Percentiles rank a stretch among this genome's conserved stretches.
These are phyloP conservation scores for Falcaria lacertinaria DNA, from an alignment of 2,888 invertebrate genomes.

Conservation along the genomic window DNA sequence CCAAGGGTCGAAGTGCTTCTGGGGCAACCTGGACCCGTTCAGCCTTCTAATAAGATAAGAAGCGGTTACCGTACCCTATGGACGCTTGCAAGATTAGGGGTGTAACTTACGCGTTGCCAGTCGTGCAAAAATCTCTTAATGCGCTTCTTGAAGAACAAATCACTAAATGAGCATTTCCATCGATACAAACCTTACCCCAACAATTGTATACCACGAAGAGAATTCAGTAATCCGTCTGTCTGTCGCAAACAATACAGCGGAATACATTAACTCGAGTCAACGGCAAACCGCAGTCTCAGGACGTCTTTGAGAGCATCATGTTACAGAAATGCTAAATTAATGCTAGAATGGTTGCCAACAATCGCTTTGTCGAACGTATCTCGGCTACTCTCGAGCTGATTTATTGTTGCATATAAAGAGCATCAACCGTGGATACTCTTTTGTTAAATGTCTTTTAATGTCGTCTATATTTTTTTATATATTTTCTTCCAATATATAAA, in stretches of 20 bases:
- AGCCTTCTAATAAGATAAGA: too few species aligned
- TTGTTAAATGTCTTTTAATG: not conserved
- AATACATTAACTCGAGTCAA: conserved; percentile 69
- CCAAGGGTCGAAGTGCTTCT: too few species aligned
- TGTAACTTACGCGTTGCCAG: too few species aligned
- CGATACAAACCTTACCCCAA: not conserved
- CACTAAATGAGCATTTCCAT: not conserved
- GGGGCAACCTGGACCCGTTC: too few species aligned
- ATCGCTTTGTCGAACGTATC: conserved; percentile 21
- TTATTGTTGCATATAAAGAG: not conserved
- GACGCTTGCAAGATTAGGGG: too few species aligned
- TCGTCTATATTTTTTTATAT: too few species aligned
- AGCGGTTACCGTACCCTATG: too few species aligned
- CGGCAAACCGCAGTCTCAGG: conserved; percentile 37
- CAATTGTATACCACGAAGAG: conserved; percentile 25
- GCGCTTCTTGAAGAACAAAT: not conserved
- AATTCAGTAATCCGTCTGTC: conserved; percentile 56
- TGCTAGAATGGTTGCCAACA: conserved; percentile 27
- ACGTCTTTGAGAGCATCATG: conserved; percentile 7
- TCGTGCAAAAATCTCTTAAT: too few species aligned
- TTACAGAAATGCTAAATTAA: conserved; percentile 22
- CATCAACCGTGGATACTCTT: not conserved
- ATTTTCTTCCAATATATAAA: too few species aligned
- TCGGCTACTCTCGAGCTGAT: not conserved
- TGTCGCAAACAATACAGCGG: conserved; percentile 63